Evolutionary conservation across 2,888 invertebrate genomes (phyloP).

Genomic region (Microchrysa polita): DNA sequence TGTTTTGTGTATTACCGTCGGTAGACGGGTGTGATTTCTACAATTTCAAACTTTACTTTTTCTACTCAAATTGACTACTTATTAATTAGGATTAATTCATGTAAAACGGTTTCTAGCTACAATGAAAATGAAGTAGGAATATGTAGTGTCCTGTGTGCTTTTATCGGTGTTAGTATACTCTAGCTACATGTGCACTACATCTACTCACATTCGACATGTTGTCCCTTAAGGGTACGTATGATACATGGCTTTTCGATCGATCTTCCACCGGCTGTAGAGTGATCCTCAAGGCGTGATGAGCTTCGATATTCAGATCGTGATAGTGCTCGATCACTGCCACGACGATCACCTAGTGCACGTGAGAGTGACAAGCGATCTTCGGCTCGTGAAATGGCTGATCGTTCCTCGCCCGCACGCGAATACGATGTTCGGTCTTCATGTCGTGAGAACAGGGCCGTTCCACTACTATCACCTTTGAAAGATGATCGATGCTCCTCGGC

Average conservation of each 20-base stretch:
- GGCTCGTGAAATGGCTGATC: slow-evolving; percentile 43
- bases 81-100: not conserved
- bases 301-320: slow-evolving; percentile 46
- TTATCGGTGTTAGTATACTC: slow-evolving; percentile 18
- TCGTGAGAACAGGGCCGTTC: slow-evolving; percentile 49
- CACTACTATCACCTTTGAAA: slow-evolving; percentile 44
- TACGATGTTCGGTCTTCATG: slow-evolving; percentile 51
- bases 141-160: not conserved
- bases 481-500: slow-evolving; percentile 49
- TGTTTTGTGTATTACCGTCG: no score
- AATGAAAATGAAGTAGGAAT: not conserved
- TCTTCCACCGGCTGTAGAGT: slow-evolving; percentile 55
- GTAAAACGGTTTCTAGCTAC: not conserved
- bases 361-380: slow-evolving; percentile 40
- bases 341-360: slow-evolving; percentile 9
- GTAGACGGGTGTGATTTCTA: not conserved
- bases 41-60: not conserved
- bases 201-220: slow-evolving; percentile 82
- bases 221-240: slow-evolving; percentile 78
- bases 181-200: slow-evolving; percentile 11
- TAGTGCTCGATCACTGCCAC: slow-evolving; percentile 33
- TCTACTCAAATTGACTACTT: not conserved
- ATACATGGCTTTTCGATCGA: slow-evolving; percentile 75
- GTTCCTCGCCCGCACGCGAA: slow-evolving; percentile 42
- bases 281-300: slow-evolving; percentile 56